Base-by-base conservation (phyloP, 2,888 invertebrate species). In the Trissolcus brochymenae region DNA sequence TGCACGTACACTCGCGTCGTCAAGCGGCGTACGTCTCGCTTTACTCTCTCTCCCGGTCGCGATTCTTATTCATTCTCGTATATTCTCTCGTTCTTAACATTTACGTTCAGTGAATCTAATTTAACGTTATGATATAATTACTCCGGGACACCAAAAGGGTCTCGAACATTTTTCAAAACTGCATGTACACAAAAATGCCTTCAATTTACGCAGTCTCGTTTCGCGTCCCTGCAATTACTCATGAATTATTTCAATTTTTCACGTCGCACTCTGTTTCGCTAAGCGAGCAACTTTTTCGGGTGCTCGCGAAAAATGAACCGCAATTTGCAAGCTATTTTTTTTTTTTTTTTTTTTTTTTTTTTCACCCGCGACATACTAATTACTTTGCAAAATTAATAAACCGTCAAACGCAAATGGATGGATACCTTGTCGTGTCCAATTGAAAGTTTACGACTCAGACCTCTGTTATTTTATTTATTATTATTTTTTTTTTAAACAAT, bases 41-140 rank as follows among this genome's bases (percentile, higher is more conserved):
- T 78, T 67, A 59, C 62, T 55, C 56, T 35, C 56, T 35, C 35
- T 46, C 62, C 79, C 78, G 75, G 25, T 0, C 70, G 6, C 65
- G 73, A 65, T 74, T 72, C 70, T 74, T 66, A 62, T 74, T 73
- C 49, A 66, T 62, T 79, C 76, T 70, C 55, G 65, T 54, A 16
- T 14, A 53, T 73, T 55, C 71, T 62, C 72, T 55, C 67, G 62
- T 65, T 70, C 54, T 50, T 50, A 64, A 70, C 76, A 67, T 76
- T 79, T 71, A 62, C 70, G 1, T 68, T 67, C 73, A 56, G 62
- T 70, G 50, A 59, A 74, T 73, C 56, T 78, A 73, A 78, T 76
- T 79, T 76, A 74, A 65, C 64, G 67, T 71, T 76, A 79, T 72
- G 71, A 60, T 53, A 74, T 71, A 79, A 77, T 77, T 77, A 66